These are phyloP conservation scores for Chroicocephalus ridibundus DNA, from an alignment of 2,113 vertebrate genomes.

Conservation along the genomic window DNA sequence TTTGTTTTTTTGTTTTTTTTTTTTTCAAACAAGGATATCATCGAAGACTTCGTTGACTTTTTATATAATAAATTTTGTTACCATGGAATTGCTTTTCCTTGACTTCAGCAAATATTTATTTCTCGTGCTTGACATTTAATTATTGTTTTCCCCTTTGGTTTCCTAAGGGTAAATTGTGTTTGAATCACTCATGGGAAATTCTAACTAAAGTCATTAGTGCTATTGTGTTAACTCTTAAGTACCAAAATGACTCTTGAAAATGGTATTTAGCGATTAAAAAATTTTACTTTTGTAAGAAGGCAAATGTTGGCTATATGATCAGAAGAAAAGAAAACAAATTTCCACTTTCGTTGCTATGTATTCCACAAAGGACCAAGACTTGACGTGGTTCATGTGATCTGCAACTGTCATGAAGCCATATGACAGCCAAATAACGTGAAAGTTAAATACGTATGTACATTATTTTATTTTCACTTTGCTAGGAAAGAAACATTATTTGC, in stretches of 20 bases:
- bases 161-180: background rate
- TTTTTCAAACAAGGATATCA: background rate
- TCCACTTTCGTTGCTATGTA: background rate
- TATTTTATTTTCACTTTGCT: constrained; percentile 31
- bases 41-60: background rate
- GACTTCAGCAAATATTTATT: constrained; percentile 31
- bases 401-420: background rate
- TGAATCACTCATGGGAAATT: background rate
- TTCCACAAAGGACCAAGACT: background rate
- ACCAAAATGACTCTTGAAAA: constrained; percentile 7
- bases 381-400: background rate
- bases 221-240: background rate
- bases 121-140: constrained; percentile 8
- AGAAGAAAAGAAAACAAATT: constrained; percentile 9
- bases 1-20: no score
- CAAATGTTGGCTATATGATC: background rate
- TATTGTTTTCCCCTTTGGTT: background rate
- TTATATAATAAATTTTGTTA: background rate
- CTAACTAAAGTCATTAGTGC: background rate
- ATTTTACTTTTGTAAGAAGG: background rate
- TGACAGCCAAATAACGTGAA: background rate
- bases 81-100: background rate
- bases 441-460: background rate
- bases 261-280: background rate
- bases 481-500: constrained; percentile 3